Conservation (phyloP, 2,888 invertebrate species). For the Yponomeuta plumbellus region DNA sequence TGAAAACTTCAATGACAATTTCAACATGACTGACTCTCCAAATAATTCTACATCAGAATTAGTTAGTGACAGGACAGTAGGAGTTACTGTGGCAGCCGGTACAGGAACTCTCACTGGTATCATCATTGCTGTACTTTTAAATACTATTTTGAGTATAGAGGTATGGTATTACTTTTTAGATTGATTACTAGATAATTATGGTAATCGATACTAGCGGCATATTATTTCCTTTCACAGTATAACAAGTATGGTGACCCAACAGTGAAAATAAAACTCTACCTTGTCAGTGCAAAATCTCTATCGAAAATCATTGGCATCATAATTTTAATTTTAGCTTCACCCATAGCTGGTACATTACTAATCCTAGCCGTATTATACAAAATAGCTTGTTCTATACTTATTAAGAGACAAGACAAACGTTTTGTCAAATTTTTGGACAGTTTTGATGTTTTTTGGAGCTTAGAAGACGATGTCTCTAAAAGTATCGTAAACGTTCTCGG, state of each 20-base stretch:
- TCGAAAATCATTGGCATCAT: conserved; percentile 27
- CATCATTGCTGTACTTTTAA: conserved; percentile 30
- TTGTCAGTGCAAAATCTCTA: conserved; percentile 25
- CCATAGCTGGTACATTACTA: conserved; percentile 32
- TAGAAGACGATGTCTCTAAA: conserved; percentile 60
- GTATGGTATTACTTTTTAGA: conserved; percentile 21
- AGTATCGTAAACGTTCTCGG: conserved; percentile 69
- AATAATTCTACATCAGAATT: conserved; percentile 17
- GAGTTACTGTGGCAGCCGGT: conserved; percentile 25
- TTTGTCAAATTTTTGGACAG: conserved; percentile 68
- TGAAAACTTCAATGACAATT: conserved; percentile 14
- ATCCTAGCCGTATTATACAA: conserved; percentile 38
- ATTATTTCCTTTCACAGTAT: conserved; percentile 24
- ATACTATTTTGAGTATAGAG: conserved; percentile 28
- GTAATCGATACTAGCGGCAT: background rate
- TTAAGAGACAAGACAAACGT: conserved; percentile 40
- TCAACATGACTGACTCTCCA: conserved; percentile 14
- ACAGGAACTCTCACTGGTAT: conserved; percentile 36
- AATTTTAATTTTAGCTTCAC: conserved; percentile 32
- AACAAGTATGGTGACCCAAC: conserved; percentile 20
- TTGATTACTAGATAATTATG: background rate
- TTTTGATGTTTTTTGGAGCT: conserved; percentile 71
- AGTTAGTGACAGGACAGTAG: conserved; percentile 16
- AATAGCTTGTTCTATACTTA: conserved; percentile 39
- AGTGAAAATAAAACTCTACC: conserved; percentile 24